Conservation (phyloP, 30 jellyfish, hydroid and myxozoan species). For the Hydractinia symbiolongicarpus region DNA sequence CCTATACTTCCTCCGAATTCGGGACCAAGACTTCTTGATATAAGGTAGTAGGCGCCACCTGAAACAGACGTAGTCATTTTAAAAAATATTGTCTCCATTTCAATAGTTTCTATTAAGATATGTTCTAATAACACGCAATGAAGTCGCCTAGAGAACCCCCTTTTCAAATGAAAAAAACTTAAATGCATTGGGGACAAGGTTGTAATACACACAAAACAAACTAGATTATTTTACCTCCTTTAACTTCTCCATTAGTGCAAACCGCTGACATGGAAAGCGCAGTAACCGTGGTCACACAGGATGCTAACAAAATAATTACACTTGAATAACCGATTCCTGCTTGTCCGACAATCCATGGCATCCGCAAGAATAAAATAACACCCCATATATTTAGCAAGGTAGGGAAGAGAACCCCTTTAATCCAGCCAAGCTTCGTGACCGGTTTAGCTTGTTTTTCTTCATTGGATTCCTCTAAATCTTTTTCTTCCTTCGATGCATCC, state of each 20-base stretch:
- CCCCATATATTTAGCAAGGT: constrained; percentile 90
- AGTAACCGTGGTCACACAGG: constrained; percentile 69
- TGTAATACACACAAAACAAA: too few species aligned
- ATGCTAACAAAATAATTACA: constrained; percentile 50
- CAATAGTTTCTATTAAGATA: too few species aligned
- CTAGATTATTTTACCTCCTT: constrained; percentile 56
- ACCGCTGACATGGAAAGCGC: constrained; percentile 90
- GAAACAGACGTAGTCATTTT: background rate
- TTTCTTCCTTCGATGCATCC: constrained; percentile 13
- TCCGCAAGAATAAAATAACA: constrained; percentile 66
- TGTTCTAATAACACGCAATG: too few species aligned
- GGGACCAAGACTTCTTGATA: constrained; percentile 95
- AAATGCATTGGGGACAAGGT: too few species aligned
- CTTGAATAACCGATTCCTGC: constrained; percentile 71
- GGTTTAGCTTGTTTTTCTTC: constrained; percentile 37
- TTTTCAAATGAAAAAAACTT: too few species aligned
- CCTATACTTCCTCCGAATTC: constrained; percentile 98
- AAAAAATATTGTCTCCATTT: too few species aligned
- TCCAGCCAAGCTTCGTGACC: constrained; percentile 72
- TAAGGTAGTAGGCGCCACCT: constrained; percentile 96
- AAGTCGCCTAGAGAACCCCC: too few species aligned
- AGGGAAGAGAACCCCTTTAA: constrained; percentile 83
- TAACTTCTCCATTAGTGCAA: constrained; percentile 88
- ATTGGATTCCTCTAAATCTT: background rate
- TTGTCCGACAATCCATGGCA: constrained; percentile 83